Percentiles rank a stretch among this genome's conserved stretches.
phyloP scores from a whole-genome alignment of 23 tunicate species.

The Styela plicata region DNA sequence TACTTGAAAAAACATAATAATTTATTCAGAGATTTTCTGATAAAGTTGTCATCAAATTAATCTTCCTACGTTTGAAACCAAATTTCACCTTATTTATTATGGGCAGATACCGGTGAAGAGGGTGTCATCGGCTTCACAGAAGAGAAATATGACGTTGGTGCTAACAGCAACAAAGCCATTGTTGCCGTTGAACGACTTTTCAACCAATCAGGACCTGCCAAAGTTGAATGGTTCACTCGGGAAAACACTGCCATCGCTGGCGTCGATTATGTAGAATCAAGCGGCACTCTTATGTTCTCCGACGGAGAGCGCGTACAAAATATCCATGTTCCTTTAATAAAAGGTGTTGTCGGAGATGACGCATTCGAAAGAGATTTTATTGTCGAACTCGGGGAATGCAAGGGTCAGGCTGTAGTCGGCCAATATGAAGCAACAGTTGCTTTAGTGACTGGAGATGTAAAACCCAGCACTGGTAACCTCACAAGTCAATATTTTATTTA shows the following conservation, averaged over 20 bases:
- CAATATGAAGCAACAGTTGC: constrained; percentile 61
- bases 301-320: constrained; percentile 56
- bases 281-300: constrained; percentile 37
- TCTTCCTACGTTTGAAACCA: background rate
- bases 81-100: background rate
- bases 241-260: constrained; percentile 79
- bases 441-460: constrained; percentile 1
- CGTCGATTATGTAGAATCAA: constrained; percentile 56
- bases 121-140: constrained; percentile 59
- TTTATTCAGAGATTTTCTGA: no score
- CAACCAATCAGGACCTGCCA: constrained; percentile 40
- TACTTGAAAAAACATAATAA: no score
- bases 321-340: constrained; percentile 28
- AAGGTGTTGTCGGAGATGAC: background rate
- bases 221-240: constrained; percentile 78
- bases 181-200: constrained; percentile 52
- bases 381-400: constrained; percentile 70
- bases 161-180: constrained; percentile 27
- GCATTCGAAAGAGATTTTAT: constrained; percentile 39
- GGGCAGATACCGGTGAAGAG: constrained; percentile 22
- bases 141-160: constrained; percentile 22
- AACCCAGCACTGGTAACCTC: background rate
- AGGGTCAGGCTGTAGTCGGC: constrained; percentile 62
- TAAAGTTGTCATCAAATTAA: no score
- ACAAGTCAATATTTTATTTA: background rate